These are phyloP conservation scores for Cladopsammia gracilis DNA, from an alignment of 64 coral and sea anemone species.

Conservation along the genomic window DNA sequence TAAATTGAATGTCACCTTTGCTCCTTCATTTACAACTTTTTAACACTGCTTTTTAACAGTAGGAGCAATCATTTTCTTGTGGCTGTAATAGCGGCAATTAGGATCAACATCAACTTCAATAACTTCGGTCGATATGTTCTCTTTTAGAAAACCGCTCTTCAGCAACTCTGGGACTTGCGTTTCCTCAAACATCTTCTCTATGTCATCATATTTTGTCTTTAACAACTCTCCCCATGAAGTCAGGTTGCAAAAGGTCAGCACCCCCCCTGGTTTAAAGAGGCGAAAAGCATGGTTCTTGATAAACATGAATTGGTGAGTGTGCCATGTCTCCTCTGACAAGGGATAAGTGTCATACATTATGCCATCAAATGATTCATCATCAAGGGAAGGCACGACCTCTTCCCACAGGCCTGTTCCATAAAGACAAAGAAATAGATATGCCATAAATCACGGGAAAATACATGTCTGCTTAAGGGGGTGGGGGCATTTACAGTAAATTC, in stretches of 20 bases:
- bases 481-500: too few species aligned
- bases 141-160: slow-evolving; percentile 81
- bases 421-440: neutral
- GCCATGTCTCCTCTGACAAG: slow-evolving; percentile 90
- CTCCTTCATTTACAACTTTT: neutral
- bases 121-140: slow-evolving; percentile 94
- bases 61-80: slow-evolving; percentile 96
- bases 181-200: slow-evolving; percentile 96
- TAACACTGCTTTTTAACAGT: slow-evolving; percentile 66
- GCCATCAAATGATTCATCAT: slow-evolving; percentile 94
- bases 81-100: slow-evolving; percentile 82
- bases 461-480: too few species aligned
- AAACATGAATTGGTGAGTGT: slow-evolving; percentile 95
- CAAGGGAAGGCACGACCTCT: slow-evolving; percentile 87
- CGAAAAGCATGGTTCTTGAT: slow-evolving; percentile 87
- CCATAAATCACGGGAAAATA: neutral
- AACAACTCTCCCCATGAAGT: slow-evolving; percentile 97
- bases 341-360: slow-evolving; percentile 98
- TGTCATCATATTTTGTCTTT: slow-evolving; percentile 81
- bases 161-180: slow-evolving; percentile 80
- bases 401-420: slow-evolving; percentile 86
- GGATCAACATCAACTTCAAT: slow-evolving; percentile 78
- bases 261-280: slow-evolving; percentile 89
- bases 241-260: slow-evolving; percentile 93
- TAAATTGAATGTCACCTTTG: too few species aligned